Conservation (phyloP, 2,113 vertebrate genomes). For the Ursus arctos region DNA sequence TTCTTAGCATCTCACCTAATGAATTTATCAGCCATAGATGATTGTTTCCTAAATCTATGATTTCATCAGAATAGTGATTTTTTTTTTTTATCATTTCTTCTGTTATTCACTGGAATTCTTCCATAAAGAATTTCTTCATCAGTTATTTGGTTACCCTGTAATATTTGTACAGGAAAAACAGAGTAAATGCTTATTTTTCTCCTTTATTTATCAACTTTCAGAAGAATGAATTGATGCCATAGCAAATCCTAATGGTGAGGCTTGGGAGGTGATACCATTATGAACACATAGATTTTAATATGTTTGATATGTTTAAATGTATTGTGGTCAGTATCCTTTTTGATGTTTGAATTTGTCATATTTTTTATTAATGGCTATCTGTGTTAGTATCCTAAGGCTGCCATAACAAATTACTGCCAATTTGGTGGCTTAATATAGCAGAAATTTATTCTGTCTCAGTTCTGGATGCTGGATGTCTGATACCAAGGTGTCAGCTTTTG, state of each 20-base stretch:
- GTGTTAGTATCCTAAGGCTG: background rate
- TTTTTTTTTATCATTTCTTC: conserved; percentile 9
- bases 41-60: background rate
- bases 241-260: background rate
- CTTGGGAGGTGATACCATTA: background rate
- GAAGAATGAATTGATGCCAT: background rate
- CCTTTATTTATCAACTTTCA: background rate
- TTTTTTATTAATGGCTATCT: background rate
- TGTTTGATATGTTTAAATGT: background rate
- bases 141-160: background rate
- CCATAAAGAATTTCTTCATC: background rate
- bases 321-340: background rate
- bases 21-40: conserved; percentile 6
- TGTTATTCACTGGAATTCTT: background rate
- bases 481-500: background rate
- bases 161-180: background rate
- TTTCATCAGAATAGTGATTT: conserved; percentile 4
- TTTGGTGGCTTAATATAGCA: background rate
- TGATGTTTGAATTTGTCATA: conserved; percentile 1
- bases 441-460: background rate
- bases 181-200: background rate
- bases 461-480: background rate
- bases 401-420: background rate
- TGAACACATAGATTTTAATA: background rate
- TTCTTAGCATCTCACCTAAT: conserved; percentile 27